Evolutionary conservation across 64 coral and sea anemone genomes (phyloP).

Genomic region (Orbicella faveolata): DNA sequence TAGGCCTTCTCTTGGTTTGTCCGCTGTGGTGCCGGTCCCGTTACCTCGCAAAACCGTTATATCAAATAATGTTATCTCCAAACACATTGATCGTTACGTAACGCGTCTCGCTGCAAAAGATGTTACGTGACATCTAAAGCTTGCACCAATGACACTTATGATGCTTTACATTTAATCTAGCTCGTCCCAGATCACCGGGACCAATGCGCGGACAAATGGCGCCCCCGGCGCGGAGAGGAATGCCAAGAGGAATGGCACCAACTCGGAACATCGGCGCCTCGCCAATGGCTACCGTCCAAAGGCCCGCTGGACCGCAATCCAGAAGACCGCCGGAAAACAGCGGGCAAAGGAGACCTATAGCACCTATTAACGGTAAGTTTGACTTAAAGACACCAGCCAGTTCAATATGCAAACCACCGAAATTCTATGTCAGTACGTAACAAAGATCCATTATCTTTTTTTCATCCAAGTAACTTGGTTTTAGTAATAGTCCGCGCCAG

Average conservation of each 20-base stretch:
- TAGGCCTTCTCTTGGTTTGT: no score
- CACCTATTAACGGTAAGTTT: not conserved
- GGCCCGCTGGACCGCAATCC: not conserved
- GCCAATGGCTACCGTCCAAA: not conserved
- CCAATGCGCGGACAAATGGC: not conserved
- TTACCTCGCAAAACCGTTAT: no score
- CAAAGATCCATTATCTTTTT: no score
- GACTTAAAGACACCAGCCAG: not conserved
- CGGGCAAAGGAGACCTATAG: not conserved
- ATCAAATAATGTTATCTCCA: no score
- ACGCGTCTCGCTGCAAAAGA: no score
- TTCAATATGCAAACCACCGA: not conserved
- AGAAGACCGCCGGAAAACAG: not conserved
- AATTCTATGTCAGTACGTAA: no score
- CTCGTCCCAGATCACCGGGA: constrained; percentile 9
- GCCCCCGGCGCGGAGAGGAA: not conserved
- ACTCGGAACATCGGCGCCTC: not conserved
- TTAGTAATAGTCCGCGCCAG: no score
- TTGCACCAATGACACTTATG: no score
- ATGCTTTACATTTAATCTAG: not conserved
- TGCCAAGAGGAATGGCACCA: constrained; percentile 26
- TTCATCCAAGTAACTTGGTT: no score
- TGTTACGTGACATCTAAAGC: no score
- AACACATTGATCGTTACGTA: no score
- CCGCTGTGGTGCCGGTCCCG: no score